Evolutionary conservation across 2,113 vertebrate genomes (phyloP).

Genomic region (Daphoenositta chrysoptera): DNA sequence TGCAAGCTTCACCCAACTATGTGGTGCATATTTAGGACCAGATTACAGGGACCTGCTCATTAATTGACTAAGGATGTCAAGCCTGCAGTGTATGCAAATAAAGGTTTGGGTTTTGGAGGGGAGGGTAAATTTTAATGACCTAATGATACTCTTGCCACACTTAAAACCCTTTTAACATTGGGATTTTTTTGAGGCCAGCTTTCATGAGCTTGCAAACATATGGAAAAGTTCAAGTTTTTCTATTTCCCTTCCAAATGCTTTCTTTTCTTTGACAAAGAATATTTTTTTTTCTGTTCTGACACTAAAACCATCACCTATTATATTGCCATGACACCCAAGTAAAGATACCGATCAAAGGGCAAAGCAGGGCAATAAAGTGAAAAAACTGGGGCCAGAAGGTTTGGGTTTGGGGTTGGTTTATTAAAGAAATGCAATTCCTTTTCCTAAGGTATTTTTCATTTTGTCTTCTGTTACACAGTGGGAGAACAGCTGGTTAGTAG

Average conservation of each 20-base stretch:
- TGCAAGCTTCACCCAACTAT: slow-evolving; percentile 25
- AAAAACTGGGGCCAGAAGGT: background rate
- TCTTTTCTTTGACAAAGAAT: slow-evolving; percentile 45
- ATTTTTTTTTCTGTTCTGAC: slow-evolving; percentile 15
- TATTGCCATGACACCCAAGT: slow-evolving; percentile 45
- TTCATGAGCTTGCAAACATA: slow-evolving; percentile 34
- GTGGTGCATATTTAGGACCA: slow-evolving; percentile 20
- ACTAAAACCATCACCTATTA: slow-evolving; percentile 60
- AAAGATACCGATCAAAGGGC: slow-evolving; percentile 61
- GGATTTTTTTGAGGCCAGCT: slow-evolving; percentile 6
- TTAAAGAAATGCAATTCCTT: background rate
- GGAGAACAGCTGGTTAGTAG: background rate
- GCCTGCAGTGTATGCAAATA: background rate
- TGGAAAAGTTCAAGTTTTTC: slow-evolving; percentile 63
- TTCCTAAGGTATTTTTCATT: slow-evolving; percentile 55
- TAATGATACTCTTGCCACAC: background rate
- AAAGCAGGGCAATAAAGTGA: slow-evolving; percentile 43
- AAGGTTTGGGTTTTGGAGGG: background rate
- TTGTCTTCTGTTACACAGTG: background rate
- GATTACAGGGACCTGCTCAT: slow-evolving; percentile 33
- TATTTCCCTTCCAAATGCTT: slow-evolving; percentile 50
- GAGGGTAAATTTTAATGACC: background rate
- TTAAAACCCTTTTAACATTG: background rate
- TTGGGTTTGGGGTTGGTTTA: slow-evolving; percentile 18
- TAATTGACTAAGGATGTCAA: slow-evolving; percentile 42